Base-by-base conservation (phyloP, 2,113 vertebrate genomes). In the Campylomormyrus tamandua region DNA sequence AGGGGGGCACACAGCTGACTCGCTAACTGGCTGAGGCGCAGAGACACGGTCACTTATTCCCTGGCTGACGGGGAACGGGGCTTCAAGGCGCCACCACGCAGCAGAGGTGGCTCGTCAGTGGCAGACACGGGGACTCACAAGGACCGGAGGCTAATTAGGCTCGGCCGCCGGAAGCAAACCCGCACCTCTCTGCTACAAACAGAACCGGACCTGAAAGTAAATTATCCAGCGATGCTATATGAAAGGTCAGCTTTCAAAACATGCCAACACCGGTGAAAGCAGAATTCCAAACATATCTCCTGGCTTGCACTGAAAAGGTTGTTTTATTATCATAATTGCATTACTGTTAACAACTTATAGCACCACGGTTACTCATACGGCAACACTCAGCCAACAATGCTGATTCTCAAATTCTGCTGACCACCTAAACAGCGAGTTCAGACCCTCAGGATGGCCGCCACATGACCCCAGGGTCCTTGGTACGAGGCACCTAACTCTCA, bases 1-100 rank as follows among this genome's bases (percentile, higher is more conserved):
- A 94, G 87, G 91, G 95, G 94, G 94, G 31, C 58, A 27, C 24
- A 10, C 24, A 10, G 58, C 24, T 11, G 58, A 7, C 11, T 3
- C 27, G n/a, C 27, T 70, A 94, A 95, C 96, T 94, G 93, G 95
- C 95, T 95, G 13, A 35, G 8, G 31, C 9, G 0, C 9, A 0
- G 24, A 66, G n/a, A 11, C 27, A 7, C 62, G 15, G 15, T 42
- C 13, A 80, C 93, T 92, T 90, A 91, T 89, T 11, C 62, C 62
- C n/a, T 52, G 88, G 92, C 6, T 93, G 92, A 39, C 0, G 39
- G 39, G 39, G 39, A 39, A 80, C 74, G 6, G 35, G 74, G 35
- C 35, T 42, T 4, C n/a, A 2, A 42, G 74, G 3, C 6, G 1
- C 9, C 62, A 4, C 9, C n/a, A 31, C 7, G 24, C n/a, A 31